A percentile compares a stretch with the other conserved stretches of the same genome.
Conservation (phyloP, 1,140 invertebrate genomes). For the Meloidogyne hapla region DNA sequence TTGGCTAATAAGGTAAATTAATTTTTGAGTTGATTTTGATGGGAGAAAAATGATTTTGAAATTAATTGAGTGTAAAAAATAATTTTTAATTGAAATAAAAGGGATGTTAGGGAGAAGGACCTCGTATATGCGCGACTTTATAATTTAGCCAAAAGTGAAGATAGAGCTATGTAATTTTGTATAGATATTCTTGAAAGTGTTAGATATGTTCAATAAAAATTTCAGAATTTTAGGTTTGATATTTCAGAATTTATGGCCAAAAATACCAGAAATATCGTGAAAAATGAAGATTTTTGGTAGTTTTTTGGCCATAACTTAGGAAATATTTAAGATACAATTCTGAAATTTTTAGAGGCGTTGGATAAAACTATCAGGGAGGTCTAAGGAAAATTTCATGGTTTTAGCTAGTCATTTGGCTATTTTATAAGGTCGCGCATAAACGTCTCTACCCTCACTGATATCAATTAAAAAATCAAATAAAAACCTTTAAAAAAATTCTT, state of each 20-base stretch:
- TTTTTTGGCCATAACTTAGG: neutral
- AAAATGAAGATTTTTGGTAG: neutral
- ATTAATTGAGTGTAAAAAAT: neutral
- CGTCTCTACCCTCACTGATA: neutral
- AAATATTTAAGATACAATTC: neutral
- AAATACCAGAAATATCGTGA: neutral
- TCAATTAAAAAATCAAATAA: no score
- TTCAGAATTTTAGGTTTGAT: neutral
- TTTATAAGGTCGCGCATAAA: neutral
- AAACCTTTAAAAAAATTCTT: no score
- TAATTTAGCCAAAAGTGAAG: neutral
- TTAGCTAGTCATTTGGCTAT: neutral
- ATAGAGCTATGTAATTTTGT: neutral
- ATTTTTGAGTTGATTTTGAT: neutral
- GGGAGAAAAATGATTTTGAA: neutral
- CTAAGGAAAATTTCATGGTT: neutral
- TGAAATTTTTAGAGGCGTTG: neutral
- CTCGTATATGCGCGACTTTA: neutral
- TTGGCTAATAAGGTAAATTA: conserved; percentile 11
- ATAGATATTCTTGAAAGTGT: neutral
- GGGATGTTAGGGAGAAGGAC: no score
- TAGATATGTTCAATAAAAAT: neutral
- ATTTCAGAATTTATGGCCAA: neutral
- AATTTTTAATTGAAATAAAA: neutral
- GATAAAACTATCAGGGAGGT: neutral